These are phyloP conservation scores for Rhynchopsitta pachyrhyncha DNA, from an alignment of 2,113 vertebrate species.

Conservation along the genomic window DNA sequence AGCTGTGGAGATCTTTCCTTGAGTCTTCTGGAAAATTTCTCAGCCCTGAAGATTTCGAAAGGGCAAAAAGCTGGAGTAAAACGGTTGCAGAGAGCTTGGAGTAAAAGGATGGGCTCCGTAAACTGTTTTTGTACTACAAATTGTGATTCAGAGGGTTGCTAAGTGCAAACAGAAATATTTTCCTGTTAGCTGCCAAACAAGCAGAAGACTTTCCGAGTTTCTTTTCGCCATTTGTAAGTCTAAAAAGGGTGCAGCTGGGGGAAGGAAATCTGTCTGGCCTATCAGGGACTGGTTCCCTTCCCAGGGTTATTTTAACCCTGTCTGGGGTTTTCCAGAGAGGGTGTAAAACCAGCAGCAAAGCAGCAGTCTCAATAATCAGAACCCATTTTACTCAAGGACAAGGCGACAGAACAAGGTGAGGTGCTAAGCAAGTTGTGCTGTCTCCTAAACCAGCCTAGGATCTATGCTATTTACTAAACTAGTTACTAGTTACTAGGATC, in stretches of 20 bases:
- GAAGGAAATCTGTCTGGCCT: neutral
- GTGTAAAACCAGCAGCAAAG: neutral
- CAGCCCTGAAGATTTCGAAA: neutral
- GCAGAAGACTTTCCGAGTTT: neutral
- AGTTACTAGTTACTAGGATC: neutral
- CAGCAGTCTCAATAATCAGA: neutral
- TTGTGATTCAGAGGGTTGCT: conserved; percentile 15
- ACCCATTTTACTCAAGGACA: neutral
- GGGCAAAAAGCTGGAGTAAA: neutral
- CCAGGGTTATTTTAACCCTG: neutral
- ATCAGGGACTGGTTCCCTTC: neutral
- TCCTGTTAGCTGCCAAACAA: conserved; percentile 10
- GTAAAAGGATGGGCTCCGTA: neutral
- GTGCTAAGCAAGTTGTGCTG: neutral
- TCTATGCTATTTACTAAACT: neutral
- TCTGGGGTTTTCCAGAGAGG: neutral
- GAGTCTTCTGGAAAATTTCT: neutral
- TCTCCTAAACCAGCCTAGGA: neutral
- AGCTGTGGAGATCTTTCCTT: neutral
- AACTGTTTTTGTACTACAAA: neutral
- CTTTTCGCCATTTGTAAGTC: neutral
- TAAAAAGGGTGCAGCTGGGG: neutral
- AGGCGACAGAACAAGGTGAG: neutral
- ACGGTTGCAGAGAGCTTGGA: neutral
- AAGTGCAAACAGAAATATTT: conserved; percentile 48